A percentile compares a stretch with the other conserved stretches of the same genome.
phyloP scores from a whole-genome alignment of 2,888 invertebrate genomes.

The Aspidiotus rigidus region DNA sequence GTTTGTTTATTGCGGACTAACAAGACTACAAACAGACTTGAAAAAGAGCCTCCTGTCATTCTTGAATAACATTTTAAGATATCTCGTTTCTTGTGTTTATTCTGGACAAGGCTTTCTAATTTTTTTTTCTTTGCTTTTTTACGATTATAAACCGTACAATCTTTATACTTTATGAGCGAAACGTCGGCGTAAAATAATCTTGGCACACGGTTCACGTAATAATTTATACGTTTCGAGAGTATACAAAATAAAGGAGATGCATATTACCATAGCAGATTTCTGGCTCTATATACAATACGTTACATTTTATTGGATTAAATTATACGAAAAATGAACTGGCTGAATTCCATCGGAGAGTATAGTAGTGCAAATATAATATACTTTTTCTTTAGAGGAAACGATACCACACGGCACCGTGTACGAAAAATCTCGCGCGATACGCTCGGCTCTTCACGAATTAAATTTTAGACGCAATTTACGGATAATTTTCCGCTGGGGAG shows the following conservation, averaged over 20 bases:
- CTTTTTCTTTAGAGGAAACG: not conserved
- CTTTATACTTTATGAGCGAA: conserved; percentile 5
- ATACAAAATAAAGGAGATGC: conserved; percentile 14
- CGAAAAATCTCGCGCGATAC: too few relatives aligned
- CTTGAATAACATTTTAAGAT: too few relatives aligned
- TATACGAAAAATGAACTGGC: conserved; percentile 30
- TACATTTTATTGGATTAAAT: conserved; percentile 27
- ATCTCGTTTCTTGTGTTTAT: too few relatives aligned
- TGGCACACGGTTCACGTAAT: conserved; percentile 18
- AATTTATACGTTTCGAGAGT: not conserved
- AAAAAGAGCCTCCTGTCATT: too few relatives aligned
- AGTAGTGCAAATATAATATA: conserved; percentile 25
- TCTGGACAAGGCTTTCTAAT: too few relatives aligned
- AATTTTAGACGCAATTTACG: too few relatives aligned
- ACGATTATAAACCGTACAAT: not conserved
- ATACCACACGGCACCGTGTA: too few relatives aligned
- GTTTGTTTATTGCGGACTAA: too few relatives aligned
- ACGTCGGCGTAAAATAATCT: conserved; percentile 17
- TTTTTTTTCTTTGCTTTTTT: conserved; percentile 1
- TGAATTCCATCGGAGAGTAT: conserved; percentile 15
- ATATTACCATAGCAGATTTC: conserved; percentile 23
- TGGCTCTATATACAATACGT: conserved; percentile 21
- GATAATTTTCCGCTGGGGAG: too few relatives aligned
- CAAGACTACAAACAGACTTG: too few relatives aligned
- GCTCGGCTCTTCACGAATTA: too few relatives aligned